Evolutionary conservation across 2,113 vertebrate species (phyloP), one percentile per base, ranked within the genome.

Genomic region (Oostethus manadensis): DNA sequence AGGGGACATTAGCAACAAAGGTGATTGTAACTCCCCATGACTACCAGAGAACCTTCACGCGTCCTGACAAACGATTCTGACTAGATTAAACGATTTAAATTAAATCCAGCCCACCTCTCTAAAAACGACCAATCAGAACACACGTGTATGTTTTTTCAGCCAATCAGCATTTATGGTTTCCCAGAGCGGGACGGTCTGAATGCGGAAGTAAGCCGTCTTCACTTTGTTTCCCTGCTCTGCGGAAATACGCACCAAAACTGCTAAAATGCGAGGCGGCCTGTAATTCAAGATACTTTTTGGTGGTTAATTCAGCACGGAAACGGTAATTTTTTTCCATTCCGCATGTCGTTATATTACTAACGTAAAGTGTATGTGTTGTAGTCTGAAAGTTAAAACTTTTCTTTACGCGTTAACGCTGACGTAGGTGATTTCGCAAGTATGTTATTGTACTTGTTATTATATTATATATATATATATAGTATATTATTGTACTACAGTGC

Each of bases 161-260:
- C 87, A 89, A 90, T 90, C 74, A 80, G 4, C 48, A 35, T 8
- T 20, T 56, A 40, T 45, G 26, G 42, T 26, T 11, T 3, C 18
- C 2, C 15, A 29, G 26, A 65, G 89, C 89, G 89, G 79, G 82
- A 81, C 59, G 58, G 35, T 86, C 51, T 42, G 35, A 88, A 73
- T 49, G n/a, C 66, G 80, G 85, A 87, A 86, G 76, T 77, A 11
- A 21, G 47, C 35, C 15, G 22, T 46, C 20, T 14, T 45, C 7
- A 18, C 10, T 11, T 62, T 55, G 26, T 53, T 58, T 42, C 10
- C n/a, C 50, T 18, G 6, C 14, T 11, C 10, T 9, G 8, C 54
- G 33, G 54, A 56, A 40, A 53, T 35, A 8, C 17, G 26, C 26
- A 53, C 10, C 17, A 6, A 53, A 53, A 29, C 26, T 50, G 48